Base-by-base conservation (phyloP, 2,113 vertebrate genomes). In the Tragelaphus buxtoni region DNA sequence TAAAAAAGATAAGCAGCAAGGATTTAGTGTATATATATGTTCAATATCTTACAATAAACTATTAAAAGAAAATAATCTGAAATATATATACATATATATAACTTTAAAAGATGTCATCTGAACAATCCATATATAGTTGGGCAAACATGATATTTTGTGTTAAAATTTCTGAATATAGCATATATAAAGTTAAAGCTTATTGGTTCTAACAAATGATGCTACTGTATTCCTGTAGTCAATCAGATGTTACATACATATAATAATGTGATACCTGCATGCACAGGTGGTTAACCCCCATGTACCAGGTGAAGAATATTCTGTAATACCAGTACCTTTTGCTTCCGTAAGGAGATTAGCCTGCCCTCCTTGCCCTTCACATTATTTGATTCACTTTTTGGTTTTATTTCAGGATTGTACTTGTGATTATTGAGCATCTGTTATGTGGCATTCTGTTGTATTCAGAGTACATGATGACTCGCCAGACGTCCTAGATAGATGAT, bases 321-420 rank as follows among this genome's bases (percentile, higher is more conserved):
- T 91, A 91, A 55, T 91, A 32, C 28, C 49, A 32, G 22, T 56
- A 88, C 42, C 55, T 88, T 69, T 24, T 4, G 14, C 42, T 82
- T 88, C 47, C 18, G 26, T 17, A 39, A 81, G 82, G 30, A 42
- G 20, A 80, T 89, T 92, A 91, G 17, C 56, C n/a, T 69, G 65
- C 18, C 45, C 3, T 95, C 55, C 16, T 51, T 93, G 26, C 5
- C 28, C 12, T 17, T 88, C 90, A 39, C 32, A 69, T 88, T 95
- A 92, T 95, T 95, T 94, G 81, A 49, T 81, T 94, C 28, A 61
- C 65, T 83, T 39, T n/a, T 80, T 82, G 69, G 30, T 88, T 92
- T 94, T 95, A 91, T 92, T 92, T 92, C 42, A 92, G 69, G 22
- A 72, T 90, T 91, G 47, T 87, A 55, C 22, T 16, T 90, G 63